These are phyloP conservation scores for Peromyscus nudipes DNA, from an alignment of 2,797 vertebrate genomes.

Conservation along the genomic window DNA sequence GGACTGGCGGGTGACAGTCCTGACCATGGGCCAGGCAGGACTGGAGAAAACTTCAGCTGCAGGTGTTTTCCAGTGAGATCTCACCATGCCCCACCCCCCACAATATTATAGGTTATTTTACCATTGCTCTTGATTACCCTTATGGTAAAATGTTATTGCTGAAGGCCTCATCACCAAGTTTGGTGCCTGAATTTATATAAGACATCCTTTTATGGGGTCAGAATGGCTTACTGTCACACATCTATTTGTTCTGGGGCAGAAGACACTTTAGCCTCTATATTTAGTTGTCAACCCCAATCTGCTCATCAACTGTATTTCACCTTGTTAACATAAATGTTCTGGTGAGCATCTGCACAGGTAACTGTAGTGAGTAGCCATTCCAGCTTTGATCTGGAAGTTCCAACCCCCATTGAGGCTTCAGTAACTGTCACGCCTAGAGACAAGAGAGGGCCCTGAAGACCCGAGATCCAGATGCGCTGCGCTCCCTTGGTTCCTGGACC, in stretches of 20 bases:
- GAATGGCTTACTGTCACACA: neutral
- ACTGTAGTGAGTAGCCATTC: neutral
- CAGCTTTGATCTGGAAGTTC: too few species aligned
- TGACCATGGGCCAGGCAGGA: too few species aligned
- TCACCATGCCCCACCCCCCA: too few species aligned
- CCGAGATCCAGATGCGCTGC: too few species aligned
- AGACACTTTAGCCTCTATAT: neutral
- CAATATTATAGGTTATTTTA: neutral
- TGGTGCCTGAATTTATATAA: neutral
- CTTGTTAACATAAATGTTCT: constrained; percentile 7
- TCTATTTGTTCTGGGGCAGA: constrained; percentile 20
- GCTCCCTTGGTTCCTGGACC: too few species aligned
- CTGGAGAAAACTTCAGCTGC: too few species aligned
- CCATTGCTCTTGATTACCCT: neutral
- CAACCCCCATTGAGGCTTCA: too few species aligned
- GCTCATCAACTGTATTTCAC: neutral
- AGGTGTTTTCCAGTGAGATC: neutral
- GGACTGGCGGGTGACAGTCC: too few species aligned
- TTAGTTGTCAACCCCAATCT: neutral
- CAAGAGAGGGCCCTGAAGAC: too few species aligned
- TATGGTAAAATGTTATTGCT: neutral
- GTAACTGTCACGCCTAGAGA: too few species aligned
- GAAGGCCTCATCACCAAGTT: neutral
- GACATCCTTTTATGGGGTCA: neutral
- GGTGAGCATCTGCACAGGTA: neutral